Evolutionary conservation across 2,113 vertebrate genomes (phyloP).

Genomic region (Apteryx mantelli): DNA sequence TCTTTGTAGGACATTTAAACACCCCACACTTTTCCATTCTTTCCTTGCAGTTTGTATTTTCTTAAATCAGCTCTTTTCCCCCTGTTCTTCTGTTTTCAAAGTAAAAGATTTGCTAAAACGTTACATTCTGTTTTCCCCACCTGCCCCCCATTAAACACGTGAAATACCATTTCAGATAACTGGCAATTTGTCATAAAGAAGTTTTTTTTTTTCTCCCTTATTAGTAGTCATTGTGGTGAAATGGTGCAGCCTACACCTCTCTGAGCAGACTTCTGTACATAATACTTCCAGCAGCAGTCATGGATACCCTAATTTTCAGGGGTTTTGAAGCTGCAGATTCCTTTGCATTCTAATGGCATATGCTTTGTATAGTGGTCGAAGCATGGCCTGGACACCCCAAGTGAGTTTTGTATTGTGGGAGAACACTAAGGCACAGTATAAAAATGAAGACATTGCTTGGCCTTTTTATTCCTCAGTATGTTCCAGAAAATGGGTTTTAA

Average conservation of each 20-base stretch:
- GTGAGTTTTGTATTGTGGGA: not conserved
- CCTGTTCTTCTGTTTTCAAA: not conserved
- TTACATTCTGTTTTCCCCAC: not conserved
- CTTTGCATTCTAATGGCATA: not conserved
- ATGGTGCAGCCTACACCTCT: not conserved
- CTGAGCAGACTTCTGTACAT: not conserved
- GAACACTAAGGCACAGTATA: not conserved
- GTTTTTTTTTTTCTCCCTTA: not conserved
- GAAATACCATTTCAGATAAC: not conserved
- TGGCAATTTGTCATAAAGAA: not conserved
- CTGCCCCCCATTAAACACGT: not conserved
- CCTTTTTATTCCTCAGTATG: not conserved
- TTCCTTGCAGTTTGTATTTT: not conserved
- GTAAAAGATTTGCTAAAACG: not conserved
- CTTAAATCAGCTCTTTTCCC: not conserved
- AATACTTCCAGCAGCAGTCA: not conserved
- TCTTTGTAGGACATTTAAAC: not conserved
- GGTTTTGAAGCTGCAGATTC: not conserved
- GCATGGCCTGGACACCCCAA: not conserved
- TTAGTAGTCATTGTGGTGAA: not conserved
- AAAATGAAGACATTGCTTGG: not conserved
- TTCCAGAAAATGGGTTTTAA: not conserved
- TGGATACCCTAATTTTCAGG: not conserved
- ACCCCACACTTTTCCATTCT: not conserved
- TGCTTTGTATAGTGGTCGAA: not conserved